Base-by-base conservation (phyloP, 2,113 vertebrate species). In the Sceloporus tristichus region DNA sequence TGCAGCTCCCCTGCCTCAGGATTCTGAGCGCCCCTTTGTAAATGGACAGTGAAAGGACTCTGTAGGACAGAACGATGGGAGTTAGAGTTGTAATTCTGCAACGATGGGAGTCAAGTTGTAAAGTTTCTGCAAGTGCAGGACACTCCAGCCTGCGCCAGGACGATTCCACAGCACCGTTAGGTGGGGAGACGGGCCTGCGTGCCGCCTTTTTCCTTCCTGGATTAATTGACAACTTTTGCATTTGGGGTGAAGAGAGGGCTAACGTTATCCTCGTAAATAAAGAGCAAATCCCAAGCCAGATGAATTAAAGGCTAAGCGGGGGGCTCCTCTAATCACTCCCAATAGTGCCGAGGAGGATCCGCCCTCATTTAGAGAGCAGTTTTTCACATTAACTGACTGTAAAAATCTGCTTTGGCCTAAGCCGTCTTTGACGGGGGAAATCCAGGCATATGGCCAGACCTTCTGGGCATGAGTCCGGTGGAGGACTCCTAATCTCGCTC, bases 271-370 rank as follows among this genome's bases (percentile, higher is more conserved):
- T 89, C 40, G 76, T 65, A 85, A 93, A 93, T 89, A 92, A 88
- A 79, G 91, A 6, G 71, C 85, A 92, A 90, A 93, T 92, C 85
- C 85, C 0, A 59, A 87, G 75, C 79, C 83, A 80, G 86, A 86
- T 90, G 93, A 95, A 95, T 95, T 95, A 95, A 92, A 93, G 87
- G 66, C 93, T 95, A 88, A 96, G 89, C 85, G 88, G n/a, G 59
- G 62, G 70, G 79, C 82, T 89, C 84, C 82, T 94, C 87, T 95
- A 95, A 96, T 96, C 93, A 95, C 71, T 77, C 87, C 2, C 9
- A 53, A 40, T 62, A 93, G 92, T 91, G 90, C 79, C 23, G 21
- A 75, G 83, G 84, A 73, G 79, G 94, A 95, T 95, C 93, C 92
- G 95, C 82, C 75, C 91, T 92, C 93, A 92, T 95, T 95, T 94